Evolutionary conservation across 2,113 vertebrate species (phyloP).

Genomic region (Cyprinodon tularosa): DNA sequence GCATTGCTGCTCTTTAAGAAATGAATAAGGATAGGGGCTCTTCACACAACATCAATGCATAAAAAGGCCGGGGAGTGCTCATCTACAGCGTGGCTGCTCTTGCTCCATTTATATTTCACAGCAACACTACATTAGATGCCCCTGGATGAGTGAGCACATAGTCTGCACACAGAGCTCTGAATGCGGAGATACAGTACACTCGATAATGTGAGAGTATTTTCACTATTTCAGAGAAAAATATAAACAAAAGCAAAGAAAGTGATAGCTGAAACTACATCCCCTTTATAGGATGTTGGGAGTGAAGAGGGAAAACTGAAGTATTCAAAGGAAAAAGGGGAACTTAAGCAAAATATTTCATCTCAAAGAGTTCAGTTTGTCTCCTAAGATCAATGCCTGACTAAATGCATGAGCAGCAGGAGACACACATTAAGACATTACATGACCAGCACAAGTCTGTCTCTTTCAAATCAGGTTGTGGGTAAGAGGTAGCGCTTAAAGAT

Average conservation of each 20-base stretch:
- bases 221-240: slow-evolving; percentile 3
- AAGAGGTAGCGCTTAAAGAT: slow-evolving; percentile 46
- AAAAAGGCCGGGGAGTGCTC: slow-evolving; percentile 65
- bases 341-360: slow-evolving; percentile 59
- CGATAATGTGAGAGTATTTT: slow-evolving; percentile 3
- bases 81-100: slow-evolving; percentile 62
- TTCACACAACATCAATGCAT: slow-evolving; percentile 55
- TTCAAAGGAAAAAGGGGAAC: not conserved
- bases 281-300: slow-evolving; percentile 11
- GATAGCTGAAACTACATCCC: slow-evolving; percentile 16
- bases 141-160: slow-evolving; percentile 60
- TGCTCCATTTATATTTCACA: slow-evolving; percentile 69
- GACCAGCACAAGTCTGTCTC: slow-evolving; percentile 44
- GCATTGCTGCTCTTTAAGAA: slow-evolving; percentile 69
- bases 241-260: slow-evolving; percentile 7
- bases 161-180: slow-evolving; percentile 21
- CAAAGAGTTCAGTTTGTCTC: slow-evolving; percentile 49
- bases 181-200: slow-evolving; percentile 20
- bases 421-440: slow-evolving; percentile 37
- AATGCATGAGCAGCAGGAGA: slow-evolving; percentile 31
- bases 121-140: slow-evolving; percentile 67
- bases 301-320: not conserved
- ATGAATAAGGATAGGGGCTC: slow-evolving; percentile 64
- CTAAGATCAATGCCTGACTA: slow-evolving; percentile 36
- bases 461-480: slow-evolving; percentile 57